Percentiles rank a stretch among this genome's conserved stretches.
Evolutionary conservation across 2,797 vertebrate species (phyloP).

Genomic region (Valencia hispanica): DNA sequence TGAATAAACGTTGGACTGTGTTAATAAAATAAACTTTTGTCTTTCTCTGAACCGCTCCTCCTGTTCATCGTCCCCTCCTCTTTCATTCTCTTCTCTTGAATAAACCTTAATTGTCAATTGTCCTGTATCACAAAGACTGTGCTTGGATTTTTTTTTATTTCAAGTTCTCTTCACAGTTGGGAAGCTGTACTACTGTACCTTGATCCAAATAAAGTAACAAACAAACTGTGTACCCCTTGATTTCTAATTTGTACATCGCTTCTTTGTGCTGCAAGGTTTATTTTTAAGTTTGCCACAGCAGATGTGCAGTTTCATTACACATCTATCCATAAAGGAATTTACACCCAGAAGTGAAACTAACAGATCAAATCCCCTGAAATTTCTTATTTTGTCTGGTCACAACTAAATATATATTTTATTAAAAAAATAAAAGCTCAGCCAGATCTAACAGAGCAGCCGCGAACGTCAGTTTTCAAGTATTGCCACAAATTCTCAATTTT

Average conservation of each 20-base stretch:
- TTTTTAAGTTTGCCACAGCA: neutral
- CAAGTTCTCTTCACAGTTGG: slow-evolving; percentile 59
- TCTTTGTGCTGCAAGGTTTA: neutral
- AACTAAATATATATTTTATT: neutral
- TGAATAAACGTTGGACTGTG: slow-evolving; percentile 63
- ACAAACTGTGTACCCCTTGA: slow-evolving; percentile 16
- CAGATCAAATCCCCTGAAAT: neutral
- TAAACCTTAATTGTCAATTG: slow-evolving; percentile 75
- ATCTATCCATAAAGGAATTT: neutral
- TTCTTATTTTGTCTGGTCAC: neutral
- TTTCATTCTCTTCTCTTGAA: slow-evolving; percentile 61
- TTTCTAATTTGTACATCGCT: slow-evolving; percentile 6
- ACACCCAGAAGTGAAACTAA: neutral
- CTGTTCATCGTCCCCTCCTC: slow-evolving; percentile 12
- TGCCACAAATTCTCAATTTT: neutral
- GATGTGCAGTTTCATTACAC: neutral
- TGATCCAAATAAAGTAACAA: slow-evolving; percentile 83
- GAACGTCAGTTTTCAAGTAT: too few species aligned
- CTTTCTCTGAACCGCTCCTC: slow-evolving; percentile 40
- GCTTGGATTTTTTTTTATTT: slow-evolving; percentile 78
- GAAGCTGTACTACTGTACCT: slow-evolving; percentile 80
- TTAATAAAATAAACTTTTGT: slow-evolving; percentile 58
- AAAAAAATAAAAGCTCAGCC: too few species aligned
- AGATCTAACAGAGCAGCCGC: too few species aligned
- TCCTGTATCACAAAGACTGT: slow-evolving; percentile 69